phyloP scores from a whole-genome alignment of 2,113 vertebrate species.

The Phoxinus phoxinus region DNA sequence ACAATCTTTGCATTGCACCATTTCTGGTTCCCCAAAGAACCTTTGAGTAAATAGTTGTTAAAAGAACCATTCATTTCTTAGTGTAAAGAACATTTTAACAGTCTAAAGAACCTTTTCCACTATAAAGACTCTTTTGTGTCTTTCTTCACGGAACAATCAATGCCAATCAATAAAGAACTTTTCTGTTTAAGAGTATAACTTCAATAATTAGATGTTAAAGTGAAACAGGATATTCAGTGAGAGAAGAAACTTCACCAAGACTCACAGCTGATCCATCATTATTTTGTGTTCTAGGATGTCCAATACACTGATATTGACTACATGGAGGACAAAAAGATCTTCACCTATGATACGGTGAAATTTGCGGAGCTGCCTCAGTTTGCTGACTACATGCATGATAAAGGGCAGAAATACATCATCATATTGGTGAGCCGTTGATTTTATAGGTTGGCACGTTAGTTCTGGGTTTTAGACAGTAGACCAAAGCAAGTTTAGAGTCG shows the following conservation, averaged over 20 bases:
- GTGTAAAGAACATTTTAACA: too few species aligned
- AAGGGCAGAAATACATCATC: conserved; percentile 88
- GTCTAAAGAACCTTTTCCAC: too few species aligned
- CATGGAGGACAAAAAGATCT: conserved; percentile 93
- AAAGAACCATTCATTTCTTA: too few species aligned
- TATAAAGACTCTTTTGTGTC: too few species aligned
- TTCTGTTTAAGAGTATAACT: not conserved
- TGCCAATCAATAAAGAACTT: too few species aligned
- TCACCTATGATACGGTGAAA: conserved; percentile 84
- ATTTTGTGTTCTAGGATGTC: conserved; percentile 80
- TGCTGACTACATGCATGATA: conserved; percentile 80
- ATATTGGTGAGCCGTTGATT: conserved; percentile 82
- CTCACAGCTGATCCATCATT: not conserved
- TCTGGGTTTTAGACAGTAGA: not conserved
- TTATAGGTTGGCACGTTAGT: not conserved
- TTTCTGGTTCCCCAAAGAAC: too few species aligned
- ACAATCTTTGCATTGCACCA: conserved; percentile 4
- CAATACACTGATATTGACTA: conserved; percentile 96
- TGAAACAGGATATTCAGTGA: not conserved
- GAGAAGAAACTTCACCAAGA: not conserved
- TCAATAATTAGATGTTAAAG: not conserved
- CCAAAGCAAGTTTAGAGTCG: not conserved
- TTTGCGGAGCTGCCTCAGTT: conserved; percentile 85
- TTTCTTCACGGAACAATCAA: too few species aligned
- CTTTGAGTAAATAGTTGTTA: too few species aligned